Conservation (phyloP, 2,113 vertebrate genomes). For the Oreamnos americanus region DNA sequence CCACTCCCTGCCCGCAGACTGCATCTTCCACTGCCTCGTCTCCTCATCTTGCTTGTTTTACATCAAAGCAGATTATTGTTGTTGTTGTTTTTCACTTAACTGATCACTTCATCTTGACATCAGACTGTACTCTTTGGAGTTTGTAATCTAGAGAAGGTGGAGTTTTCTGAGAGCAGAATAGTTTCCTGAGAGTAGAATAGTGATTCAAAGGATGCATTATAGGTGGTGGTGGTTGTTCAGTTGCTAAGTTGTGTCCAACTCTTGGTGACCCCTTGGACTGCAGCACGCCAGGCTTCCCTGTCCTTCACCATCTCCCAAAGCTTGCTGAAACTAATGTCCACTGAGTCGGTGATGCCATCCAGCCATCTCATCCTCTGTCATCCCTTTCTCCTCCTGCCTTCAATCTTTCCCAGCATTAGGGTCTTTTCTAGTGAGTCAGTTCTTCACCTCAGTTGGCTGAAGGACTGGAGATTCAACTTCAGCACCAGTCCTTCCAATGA, state of each 20-base stretch:
- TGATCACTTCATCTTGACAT: background rate
- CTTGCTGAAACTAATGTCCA: background rate
- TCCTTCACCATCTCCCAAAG: background rate
- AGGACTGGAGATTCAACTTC: background rate
- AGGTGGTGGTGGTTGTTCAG: background rate
- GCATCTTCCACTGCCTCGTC: background rate
- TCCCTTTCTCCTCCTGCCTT: background rate
- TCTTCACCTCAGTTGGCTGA: background rate
- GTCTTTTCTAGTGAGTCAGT: background rate
- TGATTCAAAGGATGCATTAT: background rate
- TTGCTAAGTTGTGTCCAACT: background rate
- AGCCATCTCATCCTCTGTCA: background rate
- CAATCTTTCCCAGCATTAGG: background rate
- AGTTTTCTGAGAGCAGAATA: background rate
- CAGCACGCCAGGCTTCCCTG: background rate
- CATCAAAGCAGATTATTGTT: background rate
- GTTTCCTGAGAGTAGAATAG: background rate
- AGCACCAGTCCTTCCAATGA: background rate
- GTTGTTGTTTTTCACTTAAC: background rate
- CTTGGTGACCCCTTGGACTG: background rate
- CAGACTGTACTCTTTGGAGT: background rate
- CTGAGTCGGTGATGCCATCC: background rate
- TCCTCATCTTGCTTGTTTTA: background rate
- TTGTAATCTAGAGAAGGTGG: background rate
- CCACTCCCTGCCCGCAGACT: background rate